Conservation (phyloP, 23 tunicate species). For the Ascidia mentula region DNA sequence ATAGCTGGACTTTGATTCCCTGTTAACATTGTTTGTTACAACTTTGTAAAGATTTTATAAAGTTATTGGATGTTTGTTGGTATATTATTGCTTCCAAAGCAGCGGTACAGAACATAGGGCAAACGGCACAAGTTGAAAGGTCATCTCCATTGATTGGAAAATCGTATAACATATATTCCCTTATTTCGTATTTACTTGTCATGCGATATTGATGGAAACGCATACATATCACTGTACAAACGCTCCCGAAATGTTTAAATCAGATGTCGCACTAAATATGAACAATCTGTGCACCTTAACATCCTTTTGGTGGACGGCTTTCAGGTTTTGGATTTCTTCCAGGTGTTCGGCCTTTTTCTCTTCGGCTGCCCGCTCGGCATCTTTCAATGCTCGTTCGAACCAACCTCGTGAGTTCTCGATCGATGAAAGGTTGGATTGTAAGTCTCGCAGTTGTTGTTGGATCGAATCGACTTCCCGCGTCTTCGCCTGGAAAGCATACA, state of each 20-base stretch:
- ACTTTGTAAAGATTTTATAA: no score
- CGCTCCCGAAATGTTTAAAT: no score
- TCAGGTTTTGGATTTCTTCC: constrained; percentile 30
- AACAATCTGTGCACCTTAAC: constrained; percentile 24
- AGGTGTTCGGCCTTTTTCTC: constrained; percentile 24
- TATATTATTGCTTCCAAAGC: no score
- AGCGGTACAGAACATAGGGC: no score
- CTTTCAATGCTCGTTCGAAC: constrained; percentile 90
- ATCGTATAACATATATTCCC: no score
- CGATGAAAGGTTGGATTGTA: constrained; percentile 59
- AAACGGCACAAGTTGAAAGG: no score
- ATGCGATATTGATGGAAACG: no score
- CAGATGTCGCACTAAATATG: not conserved
- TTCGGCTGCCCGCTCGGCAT: constrained; percentile 56
- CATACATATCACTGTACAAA: no score
- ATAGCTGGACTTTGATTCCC: not conserved
- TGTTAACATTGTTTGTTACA: no score
- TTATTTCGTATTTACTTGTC: no score
- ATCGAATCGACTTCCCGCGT: constrained; percentile 75
- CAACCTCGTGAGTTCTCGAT: constrained; percentile 85
- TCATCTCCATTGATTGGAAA: no score
- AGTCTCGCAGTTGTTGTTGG: constrained; percentile 77
- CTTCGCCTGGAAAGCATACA: constrained; percentile 31
- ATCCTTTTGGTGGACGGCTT: constrained; percentile 42
- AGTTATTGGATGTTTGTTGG: no score